Conservation (phyloP, 1,140 invertebrate species). For the Manduca sexta region DNA sequence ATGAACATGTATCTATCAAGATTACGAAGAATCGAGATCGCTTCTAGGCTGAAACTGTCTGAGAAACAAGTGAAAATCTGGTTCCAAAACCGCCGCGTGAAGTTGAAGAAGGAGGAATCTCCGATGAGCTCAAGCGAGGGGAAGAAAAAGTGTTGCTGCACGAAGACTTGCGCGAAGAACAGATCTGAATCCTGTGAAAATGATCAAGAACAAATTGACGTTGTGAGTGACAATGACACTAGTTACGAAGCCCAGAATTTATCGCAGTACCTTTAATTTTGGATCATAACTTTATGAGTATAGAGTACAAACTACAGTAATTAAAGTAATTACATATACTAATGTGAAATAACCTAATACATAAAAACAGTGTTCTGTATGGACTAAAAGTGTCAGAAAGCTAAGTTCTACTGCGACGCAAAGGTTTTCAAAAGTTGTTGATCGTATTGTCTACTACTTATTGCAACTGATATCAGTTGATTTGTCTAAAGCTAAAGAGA, state of each 20-base stretch:
- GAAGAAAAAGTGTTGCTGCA: slow-evolving; percentile 57
- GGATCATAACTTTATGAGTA: slow-evolving; percentile 6
- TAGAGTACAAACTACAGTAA: background rate
- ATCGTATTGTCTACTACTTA: too few species aligned
- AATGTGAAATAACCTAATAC: too few species aligned
- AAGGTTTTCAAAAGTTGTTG: too few species aligned
- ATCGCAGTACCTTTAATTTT: slow-evolving; percentile 38
- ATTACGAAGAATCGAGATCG: slow-evolving; percentile 92
- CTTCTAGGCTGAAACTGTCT: slow-evolving; percentile 87
- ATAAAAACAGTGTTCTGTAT: too few species aligned
- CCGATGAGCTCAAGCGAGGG: slow-evolving; percentile 33
- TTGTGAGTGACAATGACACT: slow-evolving; percentile 56
- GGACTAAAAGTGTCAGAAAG: too few species aligned
- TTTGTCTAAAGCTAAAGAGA: too few species aligned
- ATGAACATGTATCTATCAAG: slow-evolving; percentile 93
- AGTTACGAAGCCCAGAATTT: slow-evolving; percentile 47
- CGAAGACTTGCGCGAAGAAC: slow-evolving; percentile 40
- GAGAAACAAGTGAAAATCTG: slow-evolving; percentile 98
- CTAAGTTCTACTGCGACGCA: too few species aligned
- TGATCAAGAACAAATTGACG: slow-evolving; percentile 61
- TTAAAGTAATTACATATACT: background rate
- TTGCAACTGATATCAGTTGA: too few species aligned
- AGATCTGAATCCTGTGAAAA: slow-evolving; percentile 44
- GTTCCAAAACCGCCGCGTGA: slow-evolving; percentile 94
- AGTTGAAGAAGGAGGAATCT: slow-evolving; percentile 86